These are phyloP conservation scores for Tylochromis polylepis DNA, from an alignment of 2,113 vertebrate genomes.

Conservation along the genomic window DNA sequence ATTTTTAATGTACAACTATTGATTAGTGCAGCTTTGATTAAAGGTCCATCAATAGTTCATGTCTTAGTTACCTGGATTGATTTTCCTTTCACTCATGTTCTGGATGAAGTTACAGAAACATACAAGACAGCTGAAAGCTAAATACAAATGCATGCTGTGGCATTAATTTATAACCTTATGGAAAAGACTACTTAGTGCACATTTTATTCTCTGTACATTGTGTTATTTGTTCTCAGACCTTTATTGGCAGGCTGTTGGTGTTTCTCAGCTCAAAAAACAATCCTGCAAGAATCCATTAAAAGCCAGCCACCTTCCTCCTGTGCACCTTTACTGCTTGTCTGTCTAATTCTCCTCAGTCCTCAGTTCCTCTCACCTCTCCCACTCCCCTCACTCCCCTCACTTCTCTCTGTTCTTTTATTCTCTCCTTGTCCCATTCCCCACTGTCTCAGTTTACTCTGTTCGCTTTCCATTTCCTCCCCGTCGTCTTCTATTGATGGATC, in stretches of 20 bases:
- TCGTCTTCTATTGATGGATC: not conserved
- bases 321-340: not conserved
- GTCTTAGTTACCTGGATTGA: not conserved
- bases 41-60: not conserved
- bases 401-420: not conserved
- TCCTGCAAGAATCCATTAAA: not conserved
- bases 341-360: not conserved
- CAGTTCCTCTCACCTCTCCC: not conserved
- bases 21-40: not conserved
- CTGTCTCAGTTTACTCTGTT: not conserved
- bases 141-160: not conserved
- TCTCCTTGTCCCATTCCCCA: not conserved
- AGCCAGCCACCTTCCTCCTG: not conserved
- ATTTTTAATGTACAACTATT: not conserved
- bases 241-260: not conserved
- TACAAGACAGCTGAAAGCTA: not conserved
- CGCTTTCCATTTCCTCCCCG: not conserved
- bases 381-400: not conserved
- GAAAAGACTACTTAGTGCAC: not conserved
- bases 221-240: not conserved
- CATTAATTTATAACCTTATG: not conserved
- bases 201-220: not conserved
- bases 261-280: not conserved
- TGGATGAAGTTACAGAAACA: not conserved
- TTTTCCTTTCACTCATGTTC: not conserved